Percentiles rank a stretch among this genome's conserved stretches.
These are phyloP conservation scores for Chloropsis cyanopogon DNA, from an alignment of 2,113 vertebrate genomes.

Conservation along the genomic window DNA sequence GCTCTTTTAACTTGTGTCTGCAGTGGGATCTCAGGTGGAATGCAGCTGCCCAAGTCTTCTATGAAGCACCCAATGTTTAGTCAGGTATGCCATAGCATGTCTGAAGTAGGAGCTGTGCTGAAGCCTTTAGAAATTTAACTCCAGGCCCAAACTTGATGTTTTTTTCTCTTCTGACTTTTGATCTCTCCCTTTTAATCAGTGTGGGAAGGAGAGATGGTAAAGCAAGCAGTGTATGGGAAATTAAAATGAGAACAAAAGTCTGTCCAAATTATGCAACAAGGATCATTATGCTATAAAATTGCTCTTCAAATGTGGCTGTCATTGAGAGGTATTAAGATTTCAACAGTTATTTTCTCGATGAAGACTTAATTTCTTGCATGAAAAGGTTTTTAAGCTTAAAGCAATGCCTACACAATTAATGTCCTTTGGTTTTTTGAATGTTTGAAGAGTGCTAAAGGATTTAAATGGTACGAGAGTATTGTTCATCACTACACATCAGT, in stretches of 20 bases:
- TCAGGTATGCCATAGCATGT: not conserved
- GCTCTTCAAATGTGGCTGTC: slow-evolving; percentile 69
- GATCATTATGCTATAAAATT: slow-evolving; percentile 73
- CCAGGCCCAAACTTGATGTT: slow-evolving; percentile 6
- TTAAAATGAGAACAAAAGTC: slow-evolving; percentile 73
- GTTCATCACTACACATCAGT: not conserved
- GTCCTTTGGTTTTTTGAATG: slow-evolving; percentile 5
- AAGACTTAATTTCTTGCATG: slow-evolving; percentile 45
- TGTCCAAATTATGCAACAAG: slow-evolving; percentile 68
- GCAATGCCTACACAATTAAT: slow-evolving; percentile 4
- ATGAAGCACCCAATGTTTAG: not conserved
- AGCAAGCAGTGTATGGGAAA: slow-evolving; percentile 49
- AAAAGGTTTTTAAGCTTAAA: slow-evolving; percentile 35
- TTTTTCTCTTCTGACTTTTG: not conserved
- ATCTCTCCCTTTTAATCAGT: slow-evolving; percentile 41
- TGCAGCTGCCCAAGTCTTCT: not conserved
- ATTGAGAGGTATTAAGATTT: slow-evolving; percentile 59
- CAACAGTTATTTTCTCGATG: slow-evolving; percentile 65
- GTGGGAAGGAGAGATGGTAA: slow-evolving; percentile 59
- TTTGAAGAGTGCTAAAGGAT: slow-evolving; percentile 5
- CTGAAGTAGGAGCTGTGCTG: not conserved
- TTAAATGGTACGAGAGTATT: not conserved
- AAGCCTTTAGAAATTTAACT: slow-evolving; percentile 34
- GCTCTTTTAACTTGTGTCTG: not conserved
- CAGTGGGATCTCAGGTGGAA: not conserved